Conservation (phyloP, 2,113 vertebrate species). For the Neogobius melanostomus region DNA sequence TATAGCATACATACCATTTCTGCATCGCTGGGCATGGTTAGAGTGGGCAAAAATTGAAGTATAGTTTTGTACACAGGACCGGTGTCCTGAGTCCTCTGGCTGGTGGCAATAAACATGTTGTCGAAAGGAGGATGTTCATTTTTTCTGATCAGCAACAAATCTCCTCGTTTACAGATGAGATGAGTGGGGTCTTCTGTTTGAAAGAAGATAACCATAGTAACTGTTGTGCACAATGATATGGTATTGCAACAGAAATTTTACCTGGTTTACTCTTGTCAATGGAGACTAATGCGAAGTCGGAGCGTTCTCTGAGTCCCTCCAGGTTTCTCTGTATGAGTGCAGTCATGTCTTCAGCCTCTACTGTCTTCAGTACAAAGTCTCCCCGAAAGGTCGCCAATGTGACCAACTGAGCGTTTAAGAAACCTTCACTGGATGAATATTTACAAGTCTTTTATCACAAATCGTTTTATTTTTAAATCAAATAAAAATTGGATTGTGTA, state of each 20-base stretch:
- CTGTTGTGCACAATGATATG: background rate
- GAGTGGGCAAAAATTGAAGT: conserved; percentile 81
- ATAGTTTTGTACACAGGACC: conserved; percentile 76
- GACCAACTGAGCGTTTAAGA: conserved; percentile 70
- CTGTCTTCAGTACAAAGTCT: conserved; percentile 80
- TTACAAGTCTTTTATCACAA: background rate
- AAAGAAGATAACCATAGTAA: background rate
- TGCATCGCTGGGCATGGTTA: conserved; percentile 79
- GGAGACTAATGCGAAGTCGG: conserved; percentile 79
- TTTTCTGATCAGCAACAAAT: conserved; percentile 81
- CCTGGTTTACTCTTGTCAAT: conserved; percentile 76
- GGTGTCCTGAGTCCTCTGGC: conserved; percentile 78
- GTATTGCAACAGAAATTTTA: conserved; percentile 20
- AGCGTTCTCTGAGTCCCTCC: conserved; percentile 84
- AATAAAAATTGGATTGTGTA: background rate
- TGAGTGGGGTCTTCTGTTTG: conserved; percentile 78
- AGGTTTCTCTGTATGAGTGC: conserved; percentile 81
- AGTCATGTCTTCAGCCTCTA: conserved; percentile 74
- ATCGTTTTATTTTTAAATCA: background rate
- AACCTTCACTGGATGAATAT: conserved; percentile 69
- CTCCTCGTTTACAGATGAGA: conserved; percentile 83
- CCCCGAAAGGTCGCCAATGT: conserved; percentile 79
- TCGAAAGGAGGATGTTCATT: conserved; percentile 62
- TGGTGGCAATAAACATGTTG: conserved; percentile 78
- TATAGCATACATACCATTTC: conserved; percentile 77